phyloP scores from a whole-genome alignment of 2,888 invertebrate genomes.

The Nebria brevicollis region DNA sequence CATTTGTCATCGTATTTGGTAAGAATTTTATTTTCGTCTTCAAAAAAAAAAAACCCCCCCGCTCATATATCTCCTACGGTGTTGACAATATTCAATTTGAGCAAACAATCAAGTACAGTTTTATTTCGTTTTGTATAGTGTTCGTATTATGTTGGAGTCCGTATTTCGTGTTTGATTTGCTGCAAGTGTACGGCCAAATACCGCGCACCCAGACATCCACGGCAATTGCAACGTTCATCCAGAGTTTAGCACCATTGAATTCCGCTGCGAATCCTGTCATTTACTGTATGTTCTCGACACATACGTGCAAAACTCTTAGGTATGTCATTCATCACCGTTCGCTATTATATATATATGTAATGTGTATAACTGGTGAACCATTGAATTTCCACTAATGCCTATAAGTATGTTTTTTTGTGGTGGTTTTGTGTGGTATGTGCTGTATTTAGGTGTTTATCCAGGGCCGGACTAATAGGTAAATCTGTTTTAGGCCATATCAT shows the following conservation, averaged over 20 bases:
- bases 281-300: conserved; percentile 93
- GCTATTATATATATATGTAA: background rate
- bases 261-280: conserved; percentile 96
- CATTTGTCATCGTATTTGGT: conserved; percentile 95
- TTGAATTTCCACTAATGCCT: conserved; percentile 6
- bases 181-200: conserved; percentile 89
- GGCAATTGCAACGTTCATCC: conserved; percentile 91
- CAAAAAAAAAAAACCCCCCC: too few relatives aligned
- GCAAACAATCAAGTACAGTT: background rate
- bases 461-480: background rate
- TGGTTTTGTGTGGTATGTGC: background rate
- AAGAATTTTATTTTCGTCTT: conserved; percentile 59
- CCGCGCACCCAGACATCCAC: conserved; percentile 83
- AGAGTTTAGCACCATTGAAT: conserved; percentile 92
- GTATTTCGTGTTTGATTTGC: conserved; percentile 91
- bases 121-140: conserved; percentile 66
- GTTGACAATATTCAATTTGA: background rate
- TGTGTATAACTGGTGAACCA: background rate
- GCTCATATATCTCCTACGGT: too few relatives aligned
- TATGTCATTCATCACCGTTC: conserved; percentile 57
- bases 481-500: background rate
- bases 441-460: background rate
- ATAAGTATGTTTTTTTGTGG: background rate
- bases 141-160: conserved; percentile 97
- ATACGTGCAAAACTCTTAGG: conserved; percentile 88